phyloP scores from a whole-genome alignment of 2,888 invertebrate species.

The Nemotelus nigrinus region DNA sequence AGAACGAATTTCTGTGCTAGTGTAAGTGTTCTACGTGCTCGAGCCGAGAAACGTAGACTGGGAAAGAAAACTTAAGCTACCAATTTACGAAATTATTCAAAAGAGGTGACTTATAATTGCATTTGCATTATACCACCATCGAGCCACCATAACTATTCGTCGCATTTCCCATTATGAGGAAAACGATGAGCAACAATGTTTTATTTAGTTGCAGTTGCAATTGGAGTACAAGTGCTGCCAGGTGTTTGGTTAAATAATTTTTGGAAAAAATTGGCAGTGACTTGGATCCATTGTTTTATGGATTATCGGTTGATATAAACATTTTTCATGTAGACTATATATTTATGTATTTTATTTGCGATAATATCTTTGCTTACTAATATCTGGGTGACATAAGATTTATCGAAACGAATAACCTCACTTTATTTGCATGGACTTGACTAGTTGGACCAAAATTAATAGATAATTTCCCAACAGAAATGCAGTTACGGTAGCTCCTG shows the following conservation, averaged over 20 bases:
- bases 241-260: too few species aligned
- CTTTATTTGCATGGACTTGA: too few species aligned
- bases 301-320: too few species aligned
- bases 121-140: constrained; percentile 34
- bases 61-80: constrained; percentile 24
- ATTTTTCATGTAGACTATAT: too few species aligned
- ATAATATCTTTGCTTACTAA: background rate
- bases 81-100: constrained; percentile 41
- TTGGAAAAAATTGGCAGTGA: too few species aligned
- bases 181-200: background rate
- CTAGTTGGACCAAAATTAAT: too few species aligned
- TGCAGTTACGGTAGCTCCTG: constrained; percentile 4
- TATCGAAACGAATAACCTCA: too few species aligned
- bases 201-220: constrained; percentile 19
- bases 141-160: background rate
- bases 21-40: background rate
- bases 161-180: background rate
- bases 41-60: background rate
- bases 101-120: constrained; percentile 42
- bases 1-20: constrained; percentile 5
- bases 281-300: too few species aligned
- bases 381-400: too few species aligned
- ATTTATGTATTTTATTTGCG: background rate
- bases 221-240: background rate
- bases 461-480: too few species aligned